Conservation (phyloP, 2,113 vertebrate genomes). For the Ascaphus truei region DNA sequence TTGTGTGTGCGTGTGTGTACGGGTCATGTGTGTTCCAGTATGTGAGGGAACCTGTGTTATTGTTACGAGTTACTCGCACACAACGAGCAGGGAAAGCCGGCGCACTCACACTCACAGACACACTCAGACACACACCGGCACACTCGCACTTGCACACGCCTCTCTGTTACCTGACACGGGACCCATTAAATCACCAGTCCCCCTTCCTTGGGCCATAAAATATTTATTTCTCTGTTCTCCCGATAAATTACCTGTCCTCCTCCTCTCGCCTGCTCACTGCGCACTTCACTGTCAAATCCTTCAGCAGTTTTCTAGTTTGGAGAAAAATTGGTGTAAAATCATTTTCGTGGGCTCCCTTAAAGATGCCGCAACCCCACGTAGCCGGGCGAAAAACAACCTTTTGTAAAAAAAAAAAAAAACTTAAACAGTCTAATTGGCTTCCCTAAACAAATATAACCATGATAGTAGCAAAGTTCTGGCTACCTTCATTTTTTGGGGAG, state of each 20-base stretch:
- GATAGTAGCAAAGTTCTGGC: too few species aligned
- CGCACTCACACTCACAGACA: neutral
- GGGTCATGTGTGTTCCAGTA: too few species aligned
- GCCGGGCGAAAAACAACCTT: too few species aligned
- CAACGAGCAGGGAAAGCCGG: too few species aligned
- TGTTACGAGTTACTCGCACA: too few species aligned
- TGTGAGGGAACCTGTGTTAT: too few species aligned
- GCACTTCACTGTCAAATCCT: conserved; percentile 14
- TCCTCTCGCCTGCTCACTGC: conserved; percentile 8
- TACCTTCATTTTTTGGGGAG: too few species aligned
- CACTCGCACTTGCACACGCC: neutral
- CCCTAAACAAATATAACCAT: too few species aligned
- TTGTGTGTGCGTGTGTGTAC: too few species aligned
- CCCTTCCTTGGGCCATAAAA: neutral
- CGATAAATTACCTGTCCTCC: conserved; percentile 11
- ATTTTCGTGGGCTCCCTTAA: conserved; percentile 12
- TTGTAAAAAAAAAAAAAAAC: too few species aligned
- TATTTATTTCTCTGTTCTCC: neutral
- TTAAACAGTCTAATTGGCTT: too few species aligned
- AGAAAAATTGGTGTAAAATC: conserved; percentile 26
- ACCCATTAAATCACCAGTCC: conserved; percentile 23
- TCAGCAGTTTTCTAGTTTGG: conserved; percentile 23
- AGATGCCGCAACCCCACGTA: too few species aligned
- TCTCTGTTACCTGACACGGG: neutral
- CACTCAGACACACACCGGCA: neutral